Percentiles rank a stretch among this genome's conserved stretches.
These are phyloP conservation scores for Mechanitis mazaeus DNA, from an alignment of 2,888 invertebrate genomes.

Conservation along the genomic window DNA sequence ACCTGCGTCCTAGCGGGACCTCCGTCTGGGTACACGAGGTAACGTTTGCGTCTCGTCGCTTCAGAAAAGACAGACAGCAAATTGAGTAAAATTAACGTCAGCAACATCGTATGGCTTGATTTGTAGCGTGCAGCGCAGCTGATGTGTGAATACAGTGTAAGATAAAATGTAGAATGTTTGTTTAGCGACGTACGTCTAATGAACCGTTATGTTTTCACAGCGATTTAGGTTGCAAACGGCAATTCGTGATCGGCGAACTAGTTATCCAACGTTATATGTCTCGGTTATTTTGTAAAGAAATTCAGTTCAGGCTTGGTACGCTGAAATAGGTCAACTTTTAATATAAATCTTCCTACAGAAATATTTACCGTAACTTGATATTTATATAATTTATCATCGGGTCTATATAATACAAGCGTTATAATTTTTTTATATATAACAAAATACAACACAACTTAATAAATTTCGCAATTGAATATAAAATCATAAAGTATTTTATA, in stretches of 20 bases:
- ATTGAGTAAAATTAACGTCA: slow-evolving; percentile 57
- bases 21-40: slow-evolving; percentile 77
- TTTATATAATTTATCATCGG: too few species aligned
- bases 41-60: slow-evolving; percentile 62
- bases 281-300: slow-evolving; percentile 11
- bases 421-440: too few species aligned
- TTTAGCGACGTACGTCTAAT: slow-evolving; percentile 59
- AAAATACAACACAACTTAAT: too few species aligned
- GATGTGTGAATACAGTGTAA: slow-evolving; percentile 56
- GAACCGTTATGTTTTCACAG: slow-evolving; percentile 74
- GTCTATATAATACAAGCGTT: too few species aligned
- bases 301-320: neutral
- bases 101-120: slow-evolving; percentile 38
- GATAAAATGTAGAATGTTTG: slow-evolving; percentile 66
- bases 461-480: too few species aligned
- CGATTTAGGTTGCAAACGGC: slow-evolving; percentile 55
- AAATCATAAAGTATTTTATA: too few species aligned
- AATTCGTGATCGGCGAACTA: slow-evolving; percentile 37
- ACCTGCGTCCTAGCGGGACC: slow-evolving; percentile 78
- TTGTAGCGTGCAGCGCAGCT: slow-evolving; percentile 38
- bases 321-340: too few species aligned
- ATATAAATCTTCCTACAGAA: too few species aligned
- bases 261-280: slow-evolving; percentile 21
- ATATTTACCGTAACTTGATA: too few species aligned
- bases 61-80: slow-evolving; percentile 42